A percentile compares a stretch with the other conserved stretches of the same genome.
Conservation (phyloP, 2,113 vertebrate genomes). For the Callaeas wilsoni region DNA sequence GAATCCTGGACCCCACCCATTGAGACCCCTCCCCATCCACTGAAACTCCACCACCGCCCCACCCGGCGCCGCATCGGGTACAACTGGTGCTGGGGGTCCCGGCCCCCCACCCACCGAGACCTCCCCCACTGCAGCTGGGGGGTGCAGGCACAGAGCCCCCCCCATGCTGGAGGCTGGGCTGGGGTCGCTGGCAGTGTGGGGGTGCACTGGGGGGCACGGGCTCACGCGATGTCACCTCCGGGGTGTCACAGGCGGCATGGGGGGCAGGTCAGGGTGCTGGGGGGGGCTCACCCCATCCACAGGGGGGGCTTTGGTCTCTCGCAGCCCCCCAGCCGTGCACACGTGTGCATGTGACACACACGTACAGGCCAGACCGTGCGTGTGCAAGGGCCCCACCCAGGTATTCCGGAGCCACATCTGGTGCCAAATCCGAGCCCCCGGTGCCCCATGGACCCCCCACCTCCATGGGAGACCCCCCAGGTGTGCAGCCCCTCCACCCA, state of each 20-base stretch:
- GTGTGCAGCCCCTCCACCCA: not conserved
- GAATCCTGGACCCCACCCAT: not conserved
- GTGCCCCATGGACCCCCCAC: not conserved
- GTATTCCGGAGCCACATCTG: not conserved
- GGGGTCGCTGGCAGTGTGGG: not conserved
- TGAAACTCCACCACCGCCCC: not conserved
- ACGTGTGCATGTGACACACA: not conserved
- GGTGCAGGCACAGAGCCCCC: not conserved
- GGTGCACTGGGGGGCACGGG: not conserved
- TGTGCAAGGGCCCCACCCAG: not conserved
- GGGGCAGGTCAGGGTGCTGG: not conserved
- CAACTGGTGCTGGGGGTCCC: not conserved
- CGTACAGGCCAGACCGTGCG: not conserved
- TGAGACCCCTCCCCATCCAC: not conserved
- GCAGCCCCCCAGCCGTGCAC: not conserved
- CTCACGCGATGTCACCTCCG: not conserved
- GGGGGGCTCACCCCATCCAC: not conserved
- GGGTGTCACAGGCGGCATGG: not conserved
- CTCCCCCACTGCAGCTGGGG: not conserved
- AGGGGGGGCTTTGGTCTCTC: not conserved
- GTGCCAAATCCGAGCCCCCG: not conserved
- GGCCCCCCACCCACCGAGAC: fast-evolving
- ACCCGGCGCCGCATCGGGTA: not conserved
- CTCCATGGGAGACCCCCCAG: too few species aligned
- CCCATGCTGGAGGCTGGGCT: not conserved